Conservation (phyloP, 2,888 invertebrate species). For the Cyaniris semiargus region DNA sequence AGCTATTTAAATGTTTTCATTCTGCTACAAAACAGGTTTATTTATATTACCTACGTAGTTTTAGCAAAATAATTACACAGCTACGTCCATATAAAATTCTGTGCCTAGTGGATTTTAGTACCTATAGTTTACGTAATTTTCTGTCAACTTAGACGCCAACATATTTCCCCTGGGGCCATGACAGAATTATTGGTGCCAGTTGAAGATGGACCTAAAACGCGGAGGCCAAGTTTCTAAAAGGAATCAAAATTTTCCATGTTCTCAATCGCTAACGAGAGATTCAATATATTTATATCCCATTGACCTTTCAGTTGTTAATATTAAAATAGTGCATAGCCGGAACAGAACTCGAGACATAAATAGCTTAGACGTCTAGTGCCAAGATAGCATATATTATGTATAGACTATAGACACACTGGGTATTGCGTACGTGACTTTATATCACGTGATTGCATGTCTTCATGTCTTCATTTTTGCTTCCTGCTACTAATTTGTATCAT, state of each 20-base stretch:
- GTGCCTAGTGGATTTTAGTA: neutral
- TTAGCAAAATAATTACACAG: neutral
- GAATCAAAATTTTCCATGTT: neutral
- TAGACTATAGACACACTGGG: neutral
- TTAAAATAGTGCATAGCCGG: conserved; percentile 6
- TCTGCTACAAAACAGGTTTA: neutral
- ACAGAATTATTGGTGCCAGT: neutral
- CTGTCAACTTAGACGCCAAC: too few relatives aligned
- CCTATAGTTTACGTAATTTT: too few relatives aligned
- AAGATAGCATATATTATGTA: neutral
- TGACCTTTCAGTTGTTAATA: conserved; percentile 21
- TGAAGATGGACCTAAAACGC: neutral
- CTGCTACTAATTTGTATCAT: neutral
- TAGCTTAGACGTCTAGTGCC: neutral
- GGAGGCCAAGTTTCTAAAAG: neutral
- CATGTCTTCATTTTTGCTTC: neutral
- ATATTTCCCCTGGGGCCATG: too few relatives aligned
- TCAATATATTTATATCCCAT: neutral
- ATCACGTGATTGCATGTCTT: neutral
- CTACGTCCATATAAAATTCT: neutral
- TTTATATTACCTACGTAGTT: neutral
- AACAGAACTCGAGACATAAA: conserved; percentile 2
- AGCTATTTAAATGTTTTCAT: neutral
- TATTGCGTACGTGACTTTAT: neutral
- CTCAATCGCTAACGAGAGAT: neutral